phyloP scores from a whole-genome alignment of 2,888 invertebrate species.

The Agonopterix alstromeriana region DNA sequence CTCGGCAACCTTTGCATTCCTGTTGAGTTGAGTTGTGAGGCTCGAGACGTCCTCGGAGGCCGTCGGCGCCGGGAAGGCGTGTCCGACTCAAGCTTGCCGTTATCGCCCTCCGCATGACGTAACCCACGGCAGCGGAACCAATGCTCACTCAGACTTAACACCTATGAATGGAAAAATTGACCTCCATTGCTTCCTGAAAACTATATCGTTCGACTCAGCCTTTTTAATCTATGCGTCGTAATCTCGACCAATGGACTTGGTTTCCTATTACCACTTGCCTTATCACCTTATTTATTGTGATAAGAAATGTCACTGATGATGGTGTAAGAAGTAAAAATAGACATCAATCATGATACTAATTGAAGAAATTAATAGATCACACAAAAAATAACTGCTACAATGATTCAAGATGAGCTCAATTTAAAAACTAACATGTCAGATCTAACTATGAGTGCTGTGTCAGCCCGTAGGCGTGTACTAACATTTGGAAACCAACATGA shows the following conservation, averaged over 20 bases:
- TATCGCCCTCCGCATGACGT: slow-evolving; percentile 63
- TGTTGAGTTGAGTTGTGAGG: slow-evolving; percentile 34
- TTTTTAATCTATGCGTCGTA: not conserved
- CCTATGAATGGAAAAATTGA: slow-evolving; percentile 5
- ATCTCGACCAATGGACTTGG: not conserved
- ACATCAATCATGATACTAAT: slow-evolving; percentile 7
- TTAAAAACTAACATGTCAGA: not conserved
- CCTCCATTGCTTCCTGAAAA: slow-evolving; percentile 17
- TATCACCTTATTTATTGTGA: slow-evolving; percentile 42
- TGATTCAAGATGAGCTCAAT: slow-evolving; percentile 4
- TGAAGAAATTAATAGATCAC: not conserved
- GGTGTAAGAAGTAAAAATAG: slow-evolving; percentile 25
- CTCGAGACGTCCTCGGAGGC: slow-evolving; percentile 50
- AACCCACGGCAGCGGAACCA: slow-evolving; percentile 34
- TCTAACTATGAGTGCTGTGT: slow-evolving; percentile 11
- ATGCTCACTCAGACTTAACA: slow-evolving; percentile 16
- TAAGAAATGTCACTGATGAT: slow-evolving; percentile 35
- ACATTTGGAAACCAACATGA: slow-evolving; percentile 33
- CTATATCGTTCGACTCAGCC: slow-evolving; percentile 1
- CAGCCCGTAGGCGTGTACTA: slow-evolving; percentile 46
- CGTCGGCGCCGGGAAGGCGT: slow-evolving; percentile 67
- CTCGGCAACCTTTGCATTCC: slow-evolving; percentile 55
- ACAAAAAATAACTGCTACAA: not conserved
- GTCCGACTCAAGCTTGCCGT: slow-evolving; percentile 53
- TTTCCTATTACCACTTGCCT: slow-evolving; percentile 19